phyloP scores from a whole-genome alignment of 1,140 invertebrate genomes.

The Tribolium castaneum region DNA sequence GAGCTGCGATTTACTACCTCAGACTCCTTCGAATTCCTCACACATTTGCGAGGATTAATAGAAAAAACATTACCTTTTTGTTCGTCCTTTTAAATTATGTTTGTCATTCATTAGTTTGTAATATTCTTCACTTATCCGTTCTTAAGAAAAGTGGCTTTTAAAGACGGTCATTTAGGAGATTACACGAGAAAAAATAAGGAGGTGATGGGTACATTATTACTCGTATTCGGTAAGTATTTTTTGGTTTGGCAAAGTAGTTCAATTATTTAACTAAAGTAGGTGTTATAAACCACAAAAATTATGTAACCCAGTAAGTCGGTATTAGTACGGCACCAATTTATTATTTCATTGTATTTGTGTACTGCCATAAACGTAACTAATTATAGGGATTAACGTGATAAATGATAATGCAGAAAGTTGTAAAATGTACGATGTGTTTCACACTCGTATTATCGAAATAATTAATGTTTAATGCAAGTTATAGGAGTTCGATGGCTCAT shows the following conservation, averaged over 20 bases:
- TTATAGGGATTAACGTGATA: neutral
- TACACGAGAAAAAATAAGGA: no score
- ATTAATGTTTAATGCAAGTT: neutral
- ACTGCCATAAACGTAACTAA: neutral
- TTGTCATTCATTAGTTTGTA: neutral
- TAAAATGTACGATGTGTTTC: neutral
- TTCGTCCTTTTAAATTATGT: neutral
- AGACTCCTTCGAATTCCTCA: neutral
- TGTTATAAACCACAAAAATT: neutral
- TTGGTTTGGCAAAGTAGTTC: neutral
- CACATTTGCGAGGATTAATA: neutral
- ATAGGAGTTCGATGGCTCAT: neutral
- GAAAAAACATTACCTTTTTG: neutral
- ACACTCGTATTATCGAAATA: neutral
- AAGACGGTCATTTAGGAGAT: no score
- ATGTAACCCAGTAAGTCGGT: neutral
- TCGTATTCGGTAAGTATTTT: neutral
- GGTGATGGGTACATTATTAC: no score
- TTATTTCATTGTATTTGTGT: neutral
- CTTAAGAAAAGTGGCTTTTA: no score
- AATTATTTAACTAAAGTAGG: neutral
- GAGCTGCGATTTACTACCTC: neutral
- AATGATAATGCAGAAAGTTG: neutral
- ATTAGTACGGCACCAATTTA: neutral
- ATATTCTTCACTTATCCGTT: neutral